A percentile compares a stretch with the other conserved stretches of the same genome.
These are phyloP conservation scores for Ascaphus truei DNA, from an alignment of 2,113 vertebrate genomes.

Conservation along the genomic window DNA sequence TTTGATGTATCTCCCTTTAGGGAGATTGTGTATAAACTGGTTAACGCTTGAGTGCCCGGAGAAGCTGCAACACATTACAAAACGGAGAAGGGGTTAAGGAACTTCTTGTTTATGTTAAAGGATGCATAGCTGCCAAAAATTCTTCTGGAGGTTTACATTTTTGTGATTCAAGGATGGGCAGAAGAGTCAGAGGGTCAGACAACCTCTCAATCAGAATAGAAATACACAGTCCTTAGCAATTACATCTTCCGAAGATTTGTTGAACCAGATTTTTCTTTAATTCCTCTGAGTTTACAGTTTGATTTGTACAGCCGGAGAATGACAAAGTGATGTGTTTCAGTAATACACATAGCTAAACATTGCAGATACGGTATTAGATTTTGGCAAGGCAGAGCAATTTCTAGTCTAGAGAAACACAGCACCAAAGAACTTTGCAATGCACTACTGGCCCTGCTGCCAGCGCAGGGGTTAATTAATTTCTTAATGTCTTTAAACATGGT, in stretches of 20 bases:
- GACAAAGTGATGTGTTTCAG: not conserved
- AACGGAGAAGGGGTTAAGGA: too few relatives aligned
- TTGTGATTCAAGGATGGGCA: conserved; percentile 4
- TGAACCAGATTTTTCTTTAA: not conserved
- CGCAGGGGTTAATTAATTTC: too few relatives aligned
- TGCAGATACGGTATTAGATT: not conserved
- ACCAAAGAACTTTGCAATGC: not conserved
- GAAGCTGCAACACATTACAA: too few relatives aligned
- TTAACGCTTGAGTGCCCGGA: too few relatives aligned
- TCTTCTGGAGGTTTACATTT: conserved; percentile 15
- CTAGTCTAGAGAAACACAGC: not conserved
- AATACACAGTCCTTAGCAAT: conserved; percentile 12
- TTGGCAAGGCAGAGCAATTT: not conserved
- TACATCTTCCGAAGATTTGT: conserved; percentile 6
- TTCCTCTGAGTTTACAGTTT: not conserved
- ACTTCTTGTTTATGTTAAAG: conserved; percentile 2
- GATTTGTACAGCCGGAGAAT: not conserved
- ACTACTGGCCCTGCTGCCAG: too few relatives aligned
- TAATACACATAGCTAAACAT: not conserved
- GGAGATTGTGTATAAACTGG: too few relatives aligned
- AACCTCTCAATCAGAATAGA: not conserved
- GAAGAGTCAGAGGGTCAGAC: not conserved
- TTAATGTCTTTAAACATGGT: too few relatives aligned
- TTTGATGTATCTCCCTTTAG: too few relatives aligned
- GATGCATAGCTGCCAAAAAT: not conserved